Conservation (phyloP, 2,797 vertebrate species). For the Pampus argenteus region DNA sequence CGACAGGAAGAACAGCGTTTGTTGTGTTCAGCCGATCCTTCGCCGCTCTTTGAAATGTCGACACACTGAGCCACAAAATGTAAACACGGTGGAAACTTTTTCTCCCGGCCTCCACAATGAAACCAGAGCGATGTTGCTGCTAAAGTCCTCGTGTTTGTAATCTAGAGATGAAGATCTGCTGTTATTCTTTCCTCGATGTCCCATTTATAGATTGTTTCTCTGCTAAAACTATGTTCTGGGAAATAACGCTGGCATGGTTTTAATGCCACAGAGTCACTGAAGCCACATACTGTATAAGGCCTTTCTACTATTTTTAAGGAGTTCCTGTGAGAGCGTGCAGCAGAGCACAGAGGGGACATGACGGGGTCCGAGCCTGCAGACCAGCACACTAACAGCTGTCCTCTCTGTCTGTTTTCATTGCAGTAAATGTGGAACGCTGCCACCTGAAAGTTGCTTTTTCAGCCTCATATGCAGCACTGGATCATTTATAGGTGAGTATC, state of each 20-base stretch:
- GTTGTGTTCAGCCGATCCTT: conserved; percentile 38
- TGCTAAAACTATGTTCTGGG: neutral
- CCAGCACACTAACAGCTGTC: conserved; percentile 12
- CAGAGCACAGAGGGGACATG: neutral
- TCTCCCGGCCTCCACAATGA: neutral
- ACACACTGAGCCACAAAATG: conserved; percentile 33
- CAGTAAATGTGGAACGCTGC: conserved; percentile 92
- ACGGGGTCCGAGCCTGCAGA: neutral
- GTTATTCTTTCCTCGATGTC: conserved; percentile 15
- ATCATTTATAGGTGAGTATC: conserved; percentile 88
- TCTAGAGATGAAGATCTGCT: neutral
- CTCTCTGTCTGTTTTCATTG: conserved; percentile 40
- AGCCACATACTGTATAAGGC: conserved; percentile 1
- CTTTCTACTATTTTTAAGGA: neutral
- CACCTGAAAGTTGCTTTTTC: conserved; percentile 94
- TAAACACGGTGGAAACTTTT: conserved; percentile 47
- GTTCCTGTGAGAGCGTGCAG: neutral
- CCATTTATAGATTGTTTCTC: conserved; percentile 2
- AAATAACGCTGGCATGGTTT: conserved; percentile 11
- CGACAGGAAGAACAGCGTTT: conserved; percentile 48
- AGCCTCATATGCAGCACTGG: conserved; percentile 93
- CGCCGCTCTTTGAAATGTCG: conserved; percentile 20
- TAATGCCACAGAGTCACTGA: neutral
- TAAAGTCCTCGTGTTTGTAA: neutral
- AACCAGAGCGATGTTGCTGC: neutral